phyloP scores from a whole-genome alignment of 2,113 vertebrate genomes.

The Albula goreensis region DNA sequence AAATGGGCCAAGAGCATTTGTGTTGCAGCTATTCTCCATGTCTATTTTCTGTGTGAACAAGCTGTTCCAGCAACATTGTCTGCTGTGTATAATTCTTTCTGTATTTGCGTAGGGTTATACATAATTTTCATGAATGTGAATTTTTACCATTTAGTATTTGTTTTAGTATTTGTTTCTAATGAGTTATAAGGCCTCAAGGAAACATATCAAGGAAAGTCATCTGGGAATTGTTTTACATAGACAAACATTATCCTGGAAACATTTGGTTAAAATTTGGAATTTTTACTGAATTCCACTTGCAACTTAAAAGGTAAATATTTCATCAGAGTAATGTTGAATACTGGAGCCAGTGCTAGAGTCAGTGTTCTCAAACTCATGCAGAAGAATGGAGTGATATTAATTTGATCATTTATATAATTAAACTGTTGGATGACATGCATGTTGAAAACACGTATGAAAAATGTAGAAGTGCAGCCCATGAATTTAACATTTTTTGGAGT shows the following conservation, averaged over 20 bases:
- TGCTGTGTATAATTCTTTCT: background rate
- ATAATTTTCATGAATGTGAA: background rate
- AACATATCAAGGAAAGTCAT: background rate
- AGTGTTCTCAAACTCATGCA: background rate
- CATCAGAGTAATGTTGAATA: background rate
- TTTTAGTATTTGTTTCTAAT: background rate
- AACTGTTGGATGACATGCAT: conserved; percentile 19
- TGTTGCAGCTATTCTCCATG: background rate
- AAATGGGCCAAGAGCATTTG: background rate
- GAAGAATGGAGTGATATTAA: background rate
- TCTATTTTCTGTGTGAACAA: background rate
- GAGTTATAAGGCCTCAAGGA: background rate
- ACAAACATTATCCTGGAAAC: background rate
- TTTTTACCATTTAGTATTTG: background rate
- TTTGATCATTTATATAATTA: background rate
- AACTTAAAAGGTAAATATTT: background rate
- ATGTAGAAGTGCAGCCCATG: conserved; percentile 1
- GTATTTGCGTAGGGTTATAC: background rate
- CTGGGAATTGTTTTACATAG: background rate
- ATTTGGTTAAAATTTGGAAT: background rate
- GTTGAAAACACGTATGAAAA: background rate
- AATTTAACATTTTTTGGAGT: background rate
- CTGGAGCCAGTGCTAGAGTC: background rate
- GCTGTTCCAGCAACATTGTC: background rate
- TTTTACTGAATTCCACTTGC: background rate